Base-by-base conservation (phyloP, 2,797 vertebrate species). In the Eutrigla gurnardus region DNA sequence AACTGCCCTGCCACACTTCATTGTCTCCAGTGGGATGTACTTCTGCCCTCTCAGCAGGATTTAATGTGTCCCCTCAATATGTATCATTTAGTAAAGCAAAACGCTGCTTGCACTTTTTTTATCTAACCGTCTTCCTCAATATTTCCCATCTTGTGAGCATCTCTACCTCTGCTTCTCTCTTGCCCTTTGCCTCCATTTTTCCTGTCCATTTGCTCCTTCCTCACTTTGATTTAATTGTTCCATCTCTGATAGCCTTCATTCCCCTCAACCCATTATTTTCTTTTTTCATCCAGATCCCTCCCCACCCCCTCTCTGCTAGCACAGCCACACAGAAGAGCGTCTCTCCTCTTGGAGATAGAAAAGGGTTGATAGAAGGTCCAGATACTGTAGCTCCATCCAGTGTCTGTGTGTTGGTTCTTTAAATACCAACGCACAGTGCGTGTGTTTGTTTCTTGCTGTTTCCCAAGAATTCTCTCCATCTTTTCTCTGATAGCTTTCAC, bases 211-310 rank as follows among this genome's bases (percentile, higher is more conserved):
- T 36, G 32, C 35, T 25, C 18, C 14, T 33, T 65, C 43, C 42
- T 47, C 40, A n/a, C 53, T 77, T 37, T 64, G 17, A 57, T 69
- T 69, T 54, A 33, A 75, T 57, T 42, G 33, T 50, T 58, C 61
- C 17, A 15, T 46, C 65, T 46, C 14, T 60, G 37, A 6, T 47
- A 39, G 63, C 68, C 54, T 65, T 47, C 15, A 54, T 47, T 65
- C 55, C 58, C 40, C 11, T 37, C 13, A 3, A 36, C 53, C 46
- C 54, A 33, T 37, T 3, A n/a, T 53, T 57, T 77, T 60, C 18
- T n/a, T 59, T 36, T 39, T 57, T 57, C 35, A 49, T 64, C 7
- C 32, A 15, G 13, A 4, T n/a, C n/a, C n/a, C 32, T 36, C 58
- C 12, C 39, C 6, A 3, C 18, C 33, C 17, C n/a, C n/a, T 39